phyloP scores from a whole-genome alignment of 2,113 vertebrate genomes.

The Stomatorhinus ivindoensis region DNA sequence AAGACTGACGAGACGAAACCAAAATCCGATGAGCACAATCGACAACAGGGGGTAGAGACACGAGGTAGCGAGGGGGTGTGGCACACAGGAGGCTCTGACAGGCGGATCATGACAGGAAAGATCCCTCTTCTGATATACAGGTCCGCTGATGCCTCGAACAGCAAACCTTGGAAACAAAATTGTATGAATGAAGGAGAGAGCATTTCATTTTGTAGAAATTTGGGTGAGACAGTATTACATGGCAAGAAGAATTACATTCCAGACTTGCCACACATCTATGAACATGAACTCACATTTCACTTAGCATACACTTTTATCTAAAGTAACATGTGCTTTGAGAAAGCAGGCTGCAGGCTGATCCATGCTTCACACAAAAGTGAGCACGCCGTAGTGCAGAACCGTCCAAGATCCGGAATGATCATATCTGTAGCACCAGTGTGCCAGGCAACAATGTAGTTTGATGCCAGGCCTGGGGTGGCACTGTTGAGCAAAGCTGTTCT shows the following conservation, averaged over 20 bases:
- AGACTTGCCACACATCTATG: background rate
- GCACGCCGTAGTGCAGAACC: background rate
- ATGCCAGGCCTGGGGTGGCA: background rate
- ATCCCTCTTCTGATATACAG: background rate
- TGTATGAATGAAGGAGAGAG: background rate
- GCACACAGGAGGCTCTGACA: too few relatives aligned
- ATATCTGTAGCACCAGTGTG: background rate
- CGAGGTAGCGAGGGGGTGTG: too few relatives aligned
- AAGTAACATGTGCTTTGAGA: background rate
- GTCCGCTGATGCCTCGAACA: background rate
- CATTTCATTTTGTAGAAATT: background rate
- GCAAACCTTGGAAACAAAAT: background rate
- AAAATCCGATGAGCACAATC: too few relatives aligned
- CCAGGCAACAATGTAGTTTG: background rate
- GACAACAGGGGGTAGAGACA: too few relatives aligned
- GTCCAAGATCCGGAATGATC: background rate
- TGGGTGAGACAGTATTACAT: background rate
- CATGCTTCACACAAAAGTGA: background rate
- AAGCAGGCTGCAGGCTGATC: background rate
- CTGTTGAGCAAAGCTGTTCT: background rate
- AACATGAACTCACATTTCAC: background rate
- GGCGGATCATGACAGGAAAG: background rate
- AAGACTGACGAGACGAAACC: too few relatives aligned
- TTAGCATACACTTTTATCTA: background rate
- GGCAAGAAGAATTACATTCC: background rate